Conservation (phyloP, 2,113 vertebrate genomes). For the Istiophorus platypterus region DNA sequence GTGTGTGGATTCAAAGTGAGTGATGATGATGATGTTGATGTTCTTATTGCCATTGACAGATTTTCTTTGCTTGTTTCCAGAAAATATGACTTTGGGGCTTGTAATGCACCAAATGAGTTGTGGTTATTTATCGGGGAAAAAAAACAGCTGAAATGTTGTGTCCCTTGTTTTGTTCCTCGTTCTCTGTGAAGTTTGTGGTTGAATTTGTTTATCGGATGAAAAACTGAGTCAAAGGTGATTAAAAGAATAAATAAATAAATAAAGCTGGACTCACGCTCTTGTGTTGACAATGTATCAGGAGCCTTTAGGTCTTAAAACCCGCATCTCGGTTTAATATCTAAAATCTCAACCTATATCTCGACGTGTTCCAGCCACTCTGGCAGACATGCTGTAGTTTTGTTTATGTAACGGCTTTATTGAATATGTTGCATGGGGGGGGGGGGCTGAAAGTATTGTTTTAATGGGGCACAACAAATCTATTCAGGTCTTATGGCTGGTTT, state of each 20-base stretch:
- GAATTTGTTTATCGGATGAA: not conserved
- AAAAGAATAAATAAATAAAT: too few relatives aligned
- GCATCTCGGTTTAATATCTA: not conserved
- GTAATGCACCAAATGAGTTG: not conserved
- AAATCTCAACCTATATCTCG: not conserved
- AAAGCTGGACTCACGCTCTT: not conserved
- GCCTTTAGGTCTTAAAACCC: not conserved
- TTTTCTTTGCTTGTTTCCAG: slow-evolving; percentile 8
- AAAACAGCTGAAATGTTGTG: too few relatives aligned
- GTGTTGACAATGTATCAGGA: not conserved
- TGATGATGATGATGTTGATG: not conserved
- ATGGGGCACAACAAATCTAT: too few relatives aligned
- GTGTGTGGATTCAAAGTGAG: not conserved
- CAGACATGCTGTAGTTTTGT: not conserved
- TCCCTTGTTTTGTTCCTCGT: not conserved
- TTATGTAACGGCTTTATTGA: not conserved
- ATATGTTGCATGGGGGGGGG: not conserved
- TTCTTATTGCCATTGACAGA: not conserved
- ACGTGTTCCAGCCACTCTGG: not conserved
- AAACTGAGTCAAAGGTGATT: not conserved
- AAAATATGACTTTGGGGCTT: not conserved
- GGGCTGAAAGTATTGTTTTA: too few relatives aligned
- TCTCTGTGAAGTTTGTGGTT: too few relatives aligned
- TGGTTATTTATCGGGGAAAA: too few relatives aligned
- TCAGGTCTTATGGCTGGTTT: not conserved